Percentiles rank a stretch among this genome's conserved stretches.
Conservation (phyloP, 2,888 invertebrate species). For the Coenonympha glycerion region DNA sequence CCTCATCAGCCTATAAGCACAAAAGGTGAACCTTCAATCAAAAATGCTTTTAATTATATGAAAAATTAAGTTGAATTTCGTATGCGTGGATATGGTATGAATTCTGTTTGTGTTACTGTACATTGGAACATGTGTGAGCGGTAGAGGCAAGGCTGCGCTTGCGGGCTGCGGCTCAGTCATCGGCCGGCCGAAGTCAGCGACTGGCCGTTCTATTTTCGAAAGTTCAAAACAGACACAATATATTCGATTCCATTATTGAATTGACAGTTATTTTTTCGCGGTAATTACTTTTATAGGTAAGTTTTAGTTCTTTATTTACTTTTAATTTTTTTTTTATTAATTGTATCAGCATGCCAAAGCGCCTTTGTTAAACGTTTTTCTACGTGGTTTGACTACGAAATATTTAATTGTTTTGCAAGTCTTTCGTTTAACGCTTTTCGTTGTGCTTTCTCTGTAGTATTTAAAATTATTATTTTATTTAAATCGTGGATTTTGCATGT, state of each 20-base stretch:
- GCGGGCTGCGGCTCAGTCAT: slow-evolving; percentile 62
- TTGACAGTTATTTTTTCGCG: not conserved
- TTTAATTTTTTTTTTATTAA: not conserved
- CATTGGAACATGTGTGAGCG: slow-evolving; percentile 23
- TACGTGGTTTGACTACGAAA: not conserved
- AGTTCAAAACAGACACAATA: slow-evolving; percentile 14
- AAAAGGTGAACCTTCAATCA: not conserved
- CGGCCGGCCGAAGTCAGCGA: slow-evolving; percentile 50
- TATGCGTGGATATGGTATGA: not conserved
- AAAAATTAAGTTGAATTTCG: slow-evolving; percentile 4
- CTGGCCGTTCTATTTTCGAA: slow-evolving; percentile 46
- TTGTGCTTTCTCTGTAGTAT: not conserved
- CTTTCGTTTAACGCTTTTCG: not conserved
- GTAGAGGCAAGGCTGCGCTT: slow-evolving; percentile 31
- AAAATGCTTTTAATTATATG: not conserved
- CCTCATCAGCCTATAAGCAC: slow-evolving; percentile 5
- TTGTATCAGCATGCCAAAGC: not conserved
- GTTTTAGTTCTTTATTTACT: not conserved
- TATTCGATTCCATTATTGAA: slow-evolving; percentile 2
- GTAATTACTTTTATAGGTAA: not conserved
- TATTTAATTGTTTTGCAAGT: not conserved
- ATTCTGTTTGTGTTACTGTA: slow-evolving; percentile 20
- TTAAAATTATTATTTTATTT: too few relatives aligned
- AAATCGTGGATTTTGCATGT: too few relatives aligned
- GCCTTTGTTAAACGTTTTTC: not conserved